A percentile compares a stretch with the other conserved stretches of the same genome.
These are phyloP conservation scores for Neodon shergylaensis DNA, from an alignment of 2,113 vertebrate genomes.

Conservation along the genomic window DNA sequence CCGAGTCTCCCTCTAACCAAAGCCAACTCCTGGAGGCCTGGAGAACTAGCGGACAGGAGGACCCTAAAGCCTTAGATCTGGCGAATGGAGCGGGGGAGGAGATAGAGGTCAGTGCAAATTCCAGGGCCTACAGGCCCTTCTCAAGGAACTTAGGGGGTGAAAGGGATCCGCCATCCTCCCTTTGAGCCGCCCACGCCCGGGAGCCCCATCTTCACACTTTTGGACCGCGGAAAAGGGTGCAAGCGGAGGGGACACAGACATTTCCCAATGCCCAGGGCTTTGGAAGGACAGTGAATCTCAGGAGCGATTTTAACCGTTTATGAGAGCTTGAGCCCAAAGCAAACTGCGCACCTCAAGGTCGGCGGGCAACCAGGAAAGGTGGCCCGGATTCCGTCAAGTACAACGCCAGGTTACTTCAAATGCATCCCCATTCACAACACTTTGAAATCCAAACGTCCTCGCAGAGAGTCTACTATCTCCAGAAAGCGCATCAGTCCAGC, in stretches of 20 bases:
- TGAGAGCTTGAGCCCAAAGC: not conserved
- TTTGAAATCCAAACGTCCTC: not conserved
- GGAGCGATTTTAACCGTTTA: not conserved
- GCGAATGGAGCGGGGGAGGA: not conserved
- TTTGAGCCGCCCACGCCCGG: not conserved
- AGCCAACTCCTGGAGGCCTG: not conserved
- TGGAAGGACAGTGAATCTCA: not conserved
- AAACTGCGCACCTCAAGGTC: not conserved
- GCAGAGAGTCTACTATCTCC: not conserved
- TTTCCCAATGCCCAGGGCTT: not conserved
- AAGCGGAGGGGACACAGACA: not conserved
- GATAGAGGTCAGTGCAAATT: constrained; percentile 7
- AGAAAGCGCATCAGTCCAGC: not conserved
- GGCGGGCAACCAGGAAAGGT: not conserved
- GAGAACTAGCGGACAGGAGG: not conserved
- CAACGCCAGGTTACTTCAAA: constrained; percentile 54
- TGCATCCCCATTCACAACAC: not conserved
- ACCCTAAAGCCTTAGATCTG: not conserved
- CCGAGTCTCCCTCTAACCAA: not conserved
- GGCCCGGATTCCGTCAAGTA: constrained; percentile 15
- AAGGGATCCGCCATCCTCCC: not conserved
- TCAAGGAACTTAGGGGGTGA: constrained; percentile 57
- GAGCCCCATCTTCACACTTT: not conserved
- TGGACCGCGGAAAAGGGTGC: not conserved
- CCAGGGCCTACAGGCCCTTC: not conserved